These are phyloP conservation scores for Coelopa frigida DNA, from an alignment of 1,140 invertebrate genomes.

Conservation along the genomic window DNA sequence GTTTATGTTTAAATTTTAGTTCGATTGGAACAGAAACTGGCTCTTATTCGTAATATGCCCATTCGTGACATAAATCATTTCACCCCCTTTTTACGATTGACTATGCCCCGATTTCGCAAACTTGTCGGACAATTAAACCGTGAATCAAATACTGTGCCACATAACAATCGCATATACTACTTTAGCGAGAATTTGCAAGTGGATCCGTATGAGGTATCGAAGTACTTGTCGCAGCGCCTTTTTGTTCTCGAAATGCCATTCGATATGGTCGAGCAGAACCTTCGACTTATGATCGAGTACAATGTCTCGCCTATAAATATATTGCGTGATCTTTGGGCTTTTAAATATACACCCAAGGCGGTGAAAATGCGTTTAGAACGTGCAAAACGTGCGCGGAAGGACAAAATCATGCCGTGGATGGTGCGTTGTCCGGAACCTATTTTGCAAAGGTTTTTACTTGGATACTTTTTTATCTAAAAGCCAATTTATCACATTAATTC, in stretches of 20 bases:
- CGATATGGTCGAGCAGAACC: slow-evolving; percentile 38
- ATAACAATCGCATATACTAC: slow-evolving; percentile 39
- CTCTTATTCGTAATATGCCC: slow-evolving; percentile 20
- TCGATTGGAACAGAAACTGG: slow-evolving; percentile 8
- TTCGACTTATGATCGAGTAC: slow-evolving; percentile 39
- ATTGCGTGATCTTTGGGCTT: slow-evolving; percentile 49
- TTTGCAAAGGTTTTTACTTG: slow-evolving; percentile 35
- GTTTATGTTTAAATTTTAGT: slow-evolving; percentile 10
- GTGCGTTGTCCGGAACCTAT: slow-evolving; percentile 45
- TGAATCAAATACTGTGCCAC: slow-evolving; percentile 17
- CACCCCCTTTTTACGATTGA: slow-evolving; percentile 33
- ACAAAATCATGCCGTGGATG: slow-evolving; percentile 52
- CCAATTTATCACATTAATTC: background rate
- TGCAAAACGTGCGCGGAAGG: slow-evolving; percentile 43
- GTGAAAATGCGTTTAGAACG: slow-evolving; percentile 42
- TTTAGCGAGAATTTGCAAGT: slow-evolving; percentile 33
- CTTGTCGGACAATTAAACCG: slow-evolving; percentile 20
- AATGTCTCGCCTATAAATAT: slow-evolving; percentile 45
- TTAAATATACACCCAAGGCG: slow-evolving; percentile 43
- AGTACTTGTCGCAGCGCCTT: slow-evolving; percentile 35
- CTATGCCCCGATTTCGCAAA: slow-evolving; percentile 25
- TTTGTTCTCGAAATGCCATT: slow-evolving; percentile 42
- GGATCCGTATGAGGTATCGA: slow-evolving; percentile 27
- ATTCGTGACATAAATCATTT: slow-evolving; percentile 36
- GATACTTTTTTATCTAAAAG: background rate